A percentile compares a stretch with the other conserved stretches of the same genome.
Conservation (phyloP, 2,797 vertebrate species). For the Parambassis ranga region DNA sequence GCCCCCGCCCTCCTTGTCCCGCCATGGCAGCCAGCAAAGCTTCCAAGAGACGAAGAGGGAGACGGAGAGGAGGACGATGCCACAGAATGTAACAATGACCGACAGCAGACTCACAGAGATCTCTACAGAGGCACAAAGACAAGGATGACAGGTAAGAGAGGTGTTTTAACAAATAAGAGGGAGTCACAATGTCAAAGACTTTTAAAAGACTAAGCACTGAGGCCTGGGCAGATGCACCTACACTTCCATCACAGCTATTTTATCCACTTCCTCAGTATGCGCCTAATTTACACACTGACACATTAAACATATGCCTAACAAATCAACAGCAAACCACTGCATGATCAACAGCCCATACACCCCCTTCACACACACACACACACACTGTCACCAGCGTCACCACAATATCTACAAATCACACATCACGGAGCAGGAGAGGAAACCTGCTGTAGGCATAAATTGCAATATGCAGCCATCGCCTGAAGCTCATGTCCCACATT, state of each 20-base stretch:
- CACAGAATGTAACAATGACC: conserved; percentile 93
- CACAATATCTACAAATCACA: conserved; percentile 32
- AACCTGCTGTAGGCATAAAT: conserved; percentile 20
- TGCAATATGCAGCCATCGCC: conserved; percentile 33
- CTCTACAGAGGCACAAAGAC: conserved; percentile 71
- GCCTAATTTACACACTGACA: conserved; percentile 6
- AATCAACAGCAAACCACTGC: conserved; percentile 13
- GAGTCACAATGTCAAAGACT: no score
- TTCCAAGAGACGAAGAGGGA: conserved; percentile 98
- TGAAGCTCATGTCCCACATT: conserved; percentile 24
- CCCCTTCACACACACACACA: background rate
- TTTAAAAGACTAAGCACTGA: no score
- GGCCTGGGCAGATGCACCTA: background rate
- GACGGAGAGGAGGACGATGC: conserved; percentile 91
- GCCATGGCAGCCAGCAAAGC: conserved; percentile 94
- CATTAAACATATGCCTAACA: conserved; percentile 9
- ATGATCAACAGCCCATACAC: conserved; percentile 10
- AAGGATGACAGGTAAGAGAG: background rate
- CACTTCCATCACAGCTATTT: background rate
- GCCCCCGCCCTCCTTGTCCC: conserved; percentile 89
- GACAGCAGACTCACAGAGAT: conserved; percentile 93
- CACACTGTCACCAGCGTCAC: background rate
- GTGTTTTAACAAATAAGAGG: background rate
- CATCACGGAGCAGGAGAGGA: conserved; percentile 16
- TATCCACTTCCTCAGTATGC: background rate